These are phyloP conservation scores for Melanostigma gelatinosum DNA, from an alignment of 2,113 vertebrate genomes.

Conservation along the genomic window DNA sequence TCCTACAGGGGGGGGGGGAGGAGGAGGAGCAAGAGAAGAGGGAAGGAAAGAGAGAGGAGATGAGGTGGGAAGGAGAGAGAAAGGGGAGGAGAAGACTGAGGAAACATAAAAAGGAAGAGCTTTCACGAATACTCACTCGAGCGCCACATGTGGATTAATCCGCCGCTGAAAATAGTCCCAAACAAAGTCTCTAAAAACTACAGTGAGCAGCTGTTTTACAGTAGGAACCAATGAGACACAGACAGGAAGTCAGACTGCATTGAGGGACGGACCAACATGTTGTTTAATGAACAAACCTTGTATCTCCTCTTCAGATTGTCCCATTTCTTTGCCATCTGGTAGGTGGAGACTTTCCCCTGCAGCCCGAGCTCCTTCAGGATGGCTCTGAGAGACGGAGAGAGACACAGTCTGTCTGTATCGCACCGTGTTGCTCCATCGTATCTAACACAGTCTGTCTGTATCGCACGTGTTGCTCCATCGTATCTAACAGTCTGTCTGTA, in stretches of 20 bases:
- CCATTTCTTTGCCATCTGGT: slow-evolving; percentile 85
- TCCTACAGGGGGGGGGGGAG: slow-evolving; percentile 59
- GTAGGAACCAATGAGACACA: background rate
- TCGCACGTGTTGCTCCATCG: no score
- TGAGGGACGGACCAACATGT: background rate
- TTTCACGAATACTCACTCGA: no score
- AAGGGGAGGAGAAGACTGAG: no score
- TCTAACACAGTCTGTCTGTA: no score
- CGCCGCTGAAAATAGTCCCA: no score
- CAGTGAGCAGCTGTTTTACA: background rate
- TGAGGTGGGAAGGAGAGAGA: no score
- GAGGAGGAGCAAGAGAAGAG: background rate
- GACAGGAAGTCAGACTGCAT: background rate
- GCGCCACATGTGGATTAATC: no score
- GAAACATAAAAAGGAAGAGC: background rate
- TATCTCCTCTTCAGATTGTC: slow-evolving; percentile 85
- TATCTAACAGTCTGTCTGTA: no score
- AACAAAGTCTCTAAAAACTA: no score
- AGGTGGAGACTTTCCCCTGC: slow-evolving; percentile 80
- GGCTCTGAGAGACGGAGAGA: slow-evolving; percentile 60
- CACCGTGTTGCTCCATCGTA: no score
- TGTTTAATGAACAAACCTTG: slow-evolving; percentile 67
- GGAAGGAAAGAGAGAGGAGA: background rate
- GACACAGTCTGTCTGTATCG: no score
- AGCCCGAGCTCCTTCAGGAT: slow-evolving; percentile 82